Percentiles rank a stretch among this genome's conserved stretches.
Conservation (phyloP, 2,888 invertebrate species). For the Thera obeliscata region DNA sequence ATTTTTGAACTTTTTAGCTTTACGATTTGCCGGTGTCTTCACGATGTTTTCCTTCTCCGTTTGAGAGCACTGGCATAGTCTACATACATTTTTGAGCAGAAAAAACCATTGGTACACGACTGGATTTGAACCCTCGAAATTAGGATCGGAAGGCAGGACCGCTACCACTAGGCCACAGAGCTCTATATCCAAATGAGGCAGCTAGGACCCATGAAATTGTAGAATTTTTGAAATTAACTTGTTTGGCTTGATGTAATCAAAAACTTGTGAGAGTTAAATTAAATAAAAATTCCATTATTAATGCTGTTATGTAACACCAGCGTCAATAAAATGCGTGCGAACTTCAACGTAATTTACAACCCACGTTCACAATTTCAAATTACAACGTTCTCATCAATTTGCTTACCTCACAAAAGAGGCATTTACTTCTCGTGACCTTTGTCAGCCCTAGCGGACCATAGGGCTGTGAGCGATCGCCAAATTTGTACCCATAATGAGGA, state of each 20-base stretch:
- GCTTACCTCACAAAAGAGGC: slow-evolving; percentile 19
- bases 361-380: slow-evolving; percentile 7
- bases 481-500: slow-evolving; percentile 50
- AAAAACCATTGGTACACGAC: no score
- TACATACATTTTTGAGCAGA: no score
- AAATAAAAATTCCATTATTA: background rate
- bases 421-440: slow-evolving; percentile 17
- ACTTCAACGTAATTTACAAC: background rate
- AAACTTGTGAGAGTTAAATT: background rate
- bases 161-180: no score
- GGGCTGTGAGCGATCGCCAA: slow-evolving; percentile 45
- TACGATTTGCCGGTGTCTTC: no score
- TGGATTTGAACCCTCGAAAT: no score
- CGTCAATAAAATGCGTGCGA: background rate
- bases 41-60: no score
- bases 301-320: background rate
- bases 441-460: slow-evolving; percentile 21
- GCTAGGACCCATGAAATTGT: background rate
- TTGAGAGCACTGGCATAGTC: no score
- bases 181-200: background rate
- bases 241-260: background rate
- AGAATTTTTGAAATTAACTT: no score
- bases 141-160: no score
- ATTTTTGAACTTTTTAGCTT: no score
- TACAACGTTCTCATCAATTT: slow-evolving; percentile 12